phyloP scores from a whole-genome alignment of 2,797 vertebrate genomes.

The Apodemus agrarius region DNA sequence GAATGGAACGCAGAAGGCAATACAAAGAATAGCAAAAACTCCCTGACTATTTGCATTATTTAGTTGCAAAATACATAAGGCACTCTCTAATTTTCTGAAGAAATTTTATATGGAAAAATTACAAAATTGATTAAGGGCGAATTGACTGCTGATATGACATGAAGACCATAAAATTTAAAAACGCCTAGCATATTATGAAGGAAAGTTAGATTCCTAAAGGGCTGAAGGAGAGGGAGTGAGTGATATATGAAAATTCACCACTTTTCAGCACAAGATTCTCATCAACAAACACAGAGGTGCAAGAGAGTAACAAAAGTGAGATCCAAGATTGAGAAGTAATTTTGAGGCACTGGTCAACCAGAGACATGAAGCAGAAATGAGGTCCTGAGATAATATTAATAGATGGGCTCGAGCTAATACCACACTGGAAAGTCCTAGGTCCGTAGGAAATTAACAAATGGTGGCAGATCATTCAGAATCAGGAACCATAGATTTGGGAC shows the following conservation, averaged over 20 bases:
- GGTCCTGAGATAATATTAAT: neutral
- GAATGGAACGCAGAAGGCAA: neutral
- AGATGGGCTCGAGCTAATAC: neutral
- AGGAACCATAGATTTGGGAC: neutral
- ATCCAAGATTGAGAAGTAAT: neutral
- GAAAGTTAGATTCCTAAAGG: neutral
- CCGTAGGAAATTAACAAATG: neutral
- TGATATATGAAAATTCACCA: accelerated
- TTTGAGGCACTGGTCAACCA: neutral
- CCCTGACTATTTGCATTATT: neutral
- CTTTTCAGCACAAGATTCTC: neutral
- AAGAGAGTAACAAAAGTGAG: neutral
- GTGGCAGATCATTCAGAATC: neutral
- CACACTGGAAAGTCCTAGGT: neutral
- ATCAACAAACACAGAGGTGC: neutral
- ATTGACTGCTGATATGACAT: neutral
- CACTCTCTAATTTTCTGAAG: neutral
- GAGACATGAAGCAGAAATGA: neutral
- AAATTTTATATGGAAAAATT: conserved; percentile 14
- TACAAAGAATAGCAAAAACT: neutral
- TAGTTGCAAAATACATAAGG: neutral
- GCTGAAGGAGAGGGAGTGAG: neutral
- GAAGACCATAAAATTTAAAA: neutral
- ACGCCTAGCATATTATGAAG: accelerated
- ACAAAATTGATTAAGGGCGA: neutral